Conservation (phyloP, 2,888 invertebrate genomes). For the Cetonia aurata region DNA sequence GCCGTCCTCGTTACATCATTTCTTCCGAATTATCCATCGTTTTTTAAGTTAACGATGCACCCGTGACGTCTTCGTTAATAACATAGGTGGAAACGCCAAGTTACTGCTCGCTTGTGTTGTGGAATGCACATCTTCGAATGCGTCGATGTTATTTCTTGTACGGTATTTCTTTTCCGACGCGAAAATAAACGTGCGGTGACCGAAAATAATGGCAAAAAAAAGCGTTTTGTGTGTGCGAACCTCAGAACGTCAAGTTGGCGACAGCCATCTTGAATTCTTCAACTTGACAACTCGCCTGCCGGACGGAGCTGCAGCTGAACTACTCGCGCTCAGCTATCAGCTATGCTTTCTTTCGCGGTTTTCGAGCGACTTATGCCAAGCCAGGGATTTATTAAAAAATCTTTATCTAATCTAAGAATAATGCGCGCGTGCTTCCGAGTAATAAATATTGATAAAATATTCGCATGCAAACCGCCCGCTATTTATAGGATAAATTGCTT, state of each 20-base stretch:
- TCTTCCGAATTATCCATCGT: constrained; percentile 26
- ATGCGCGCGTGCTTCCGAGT: background rate
- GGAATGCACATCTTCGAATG: constrained; percentile 25
- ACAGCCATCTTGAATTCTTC: constrained; percentile 64
- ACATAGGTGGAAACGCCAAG: constrained; percentile 14
- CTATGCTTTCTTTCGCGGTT: constrained; percentile 1
- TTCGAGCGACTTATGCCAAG: constrained; percentile 21
- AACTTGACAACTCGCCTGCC: constrained; percentile 31
- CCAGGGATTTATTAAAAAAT: background rate
- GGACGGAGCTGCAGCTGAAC: constrained; percentile 14
- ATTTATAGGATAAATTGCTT: constrained; percentile 26
- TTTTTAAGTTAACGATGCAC: constrained; percentile 29
- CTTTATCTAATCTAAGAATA: constrained; percentile 39
- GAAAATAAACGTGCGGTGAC: constrained; percentile 32
- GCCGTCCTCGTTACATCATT: constrained; percentile 36
- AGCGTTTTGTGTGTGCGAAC: constrained; percentile 50
- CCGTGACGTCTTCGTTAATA: constrained; percentile 36
- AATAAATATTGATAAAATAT: constrained; percentile 26
- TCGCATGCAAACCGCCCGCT: constrained; percentile 31
- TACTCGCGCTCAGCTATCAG: constrained; percentile 14
- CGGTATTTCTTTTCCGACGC: constrained; percentile 9
- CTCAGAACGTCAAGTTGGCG: constrained; percentile 64
- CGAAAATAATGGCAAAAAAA: constrained; percentile 51
- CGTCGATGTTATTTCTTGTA: background rate
- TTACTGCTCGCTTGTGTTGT: constrained; percentile 3